Percentiles rank a stretch among this genome's conserved stretches.
Evolutionary conservation across 2,888 invertebrate genomes (phyloP).

Genomic region (Drosophila trichaetosa): DNA sequence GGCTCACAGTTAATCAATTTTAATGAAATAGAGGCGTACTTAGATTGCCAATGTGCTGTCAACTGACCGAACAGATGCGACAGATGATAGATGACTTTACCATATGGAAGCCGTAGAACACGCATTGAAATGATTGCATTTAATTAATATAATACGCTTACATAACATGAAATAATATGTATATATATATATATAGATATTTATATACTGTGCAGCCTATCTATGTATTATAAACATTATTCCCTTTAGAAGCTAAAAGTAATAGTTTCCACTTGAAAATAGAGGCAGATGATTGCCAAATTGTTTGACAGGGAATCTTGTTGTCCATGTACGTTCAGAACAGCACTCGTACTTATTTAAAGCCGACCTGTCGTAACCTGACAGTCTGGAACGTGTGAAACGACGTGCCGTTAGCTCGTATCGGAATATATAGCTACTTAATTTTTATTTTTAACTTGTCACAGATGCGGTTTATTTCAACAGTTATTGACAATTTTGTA

Average conservation of each 20-base stretch:
- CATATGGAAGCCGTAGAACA: not conserved
- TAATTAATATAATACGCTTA: not conserved
- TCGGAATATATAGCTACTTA: not conserved
- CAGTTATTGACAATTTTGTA: not conserved
- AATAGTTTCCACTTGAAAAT: not conserved
- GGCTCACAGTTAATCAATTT: constrained; percentile 47
- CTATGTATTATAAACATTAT: not conserved
- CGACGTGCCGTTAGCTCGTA: not conserved
- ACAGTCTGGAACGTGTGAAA: not conserved
- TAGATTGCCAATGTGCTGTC: constrained; percentile 30
- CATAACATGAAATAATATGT: not conserved
- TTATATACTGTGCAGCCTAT: not conserved
- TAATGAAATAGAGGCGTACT: constrained; percentile 27
- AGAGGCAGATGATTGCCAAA: not conserved
- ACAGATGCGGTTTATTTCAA: not conserved
- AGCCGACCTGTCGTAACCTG: not conserved
- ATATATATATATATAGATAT: not conserved
- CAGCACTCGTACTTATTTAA: not conserved
- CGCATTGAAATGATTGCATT: not conserved
- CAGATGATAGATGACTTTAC: constrained; percentile 2
- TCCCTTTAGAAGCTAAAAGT: not conserved
- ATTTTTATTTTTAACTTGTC: not conserved
- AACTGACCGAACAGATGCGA: constrained; percentile 3
- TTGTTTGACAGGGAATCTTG: not conserved
- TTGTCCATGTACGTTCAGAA: not conserved